Conservation (phyloP, 2,888 invertebrate genomes). For the Phyllotreta cruciferae region DNA sequence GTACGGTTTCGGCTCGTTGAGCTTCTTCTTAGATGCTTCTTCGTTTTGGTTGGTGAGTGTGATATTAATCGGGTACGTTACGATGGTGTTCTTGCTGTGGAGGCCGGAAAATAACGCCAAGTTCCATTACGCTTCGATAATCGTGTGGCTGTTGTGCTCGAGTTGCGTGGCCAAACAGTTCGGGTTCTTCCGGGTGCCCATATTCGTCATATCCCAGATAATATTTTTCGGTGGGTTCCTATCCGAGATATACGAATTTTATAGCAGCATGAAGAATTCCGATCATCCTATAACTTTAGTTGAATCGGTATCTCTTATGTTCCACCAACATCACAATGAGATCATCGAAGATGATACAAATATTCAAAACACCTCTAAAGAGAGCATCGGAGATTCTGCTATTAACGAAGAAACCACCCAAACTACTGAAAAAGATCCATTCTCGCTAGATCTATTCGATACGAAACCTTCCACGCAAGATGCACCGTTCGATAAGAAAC, state of each 20-base stretch:
- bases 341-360: conserved; percentile 20
- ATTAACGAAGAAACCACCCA: conserved; percentile 4
- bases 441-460: conserved; percentile 56
- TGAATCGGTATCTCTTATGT: conserved; percentile 47
- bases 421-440: conserved; percentile 49
- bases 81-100: conserved; percentile 78
- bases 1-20: conserved; percentile 45
- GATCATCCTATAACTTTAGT: conserved; percentile 48
- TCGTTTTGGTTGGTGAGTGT: conserved; percentile 60
- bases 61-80: conserved; percentile 72
- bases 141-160: conserved; percentile 78
- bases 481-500: conserved; percentile 26
- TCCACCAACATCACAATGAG: conserved; percentile 43
- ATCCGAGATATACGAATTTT: conserved; percentile 67
- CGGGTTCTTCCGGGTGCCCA: conserved; percentile 78
- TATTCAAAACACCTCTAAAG: conserved; percentile 8
- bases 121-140: conserved; percentile 73
- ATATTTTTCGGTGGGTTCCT: conserved; percentile 72
- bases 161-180: conserved; percentile 78
- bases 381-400: neutral
- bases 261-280: conserved; percentile 61
- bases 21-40: conserved; percentile 55
- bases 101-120: conserved; percentile 70
- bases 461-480: conserved; percentile 24
- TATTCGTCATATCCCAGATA: conserved; percentile 72